Conservation (phyloP, 2,888 invertebrate genomes). For the Chaetoderma sp. region DNA sequence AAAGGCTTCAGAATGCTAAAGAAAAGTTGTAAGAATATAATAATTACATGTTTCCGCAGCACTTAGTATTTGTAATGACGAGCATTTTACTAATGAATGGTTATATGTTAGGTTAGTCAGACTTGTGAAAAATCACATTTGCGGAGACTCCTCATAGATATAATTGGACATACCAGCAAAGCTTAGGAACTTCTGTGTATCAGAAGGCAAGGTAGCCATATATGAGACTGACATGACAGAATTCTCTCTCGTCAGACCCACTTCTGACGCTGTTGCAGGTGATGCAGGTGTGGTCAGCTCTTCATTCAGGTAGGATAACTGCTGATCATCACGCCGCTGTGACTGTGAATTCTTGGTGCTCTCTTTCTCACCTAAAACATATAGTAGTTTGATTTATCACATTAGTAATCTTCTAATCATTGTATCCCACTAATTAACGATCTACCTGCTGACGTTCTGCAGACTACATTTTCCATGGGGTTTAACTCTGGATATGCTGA, state of each 20-base stretch:
- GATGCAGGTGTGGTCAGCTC: constrained; percentile 61
- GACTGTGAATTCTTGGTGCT: constrained; percentile 40
- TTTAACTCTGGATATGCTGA: too few relatives aligned
- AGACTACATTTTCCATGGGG: too few relatives aligned
- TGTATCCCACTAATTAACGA: too few relatives aligned
- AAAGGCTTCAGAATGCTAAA: too few relatives aligned
- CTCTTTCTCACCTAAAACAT: constrained; percentile 57
- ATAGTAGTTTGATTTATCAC: neutral
- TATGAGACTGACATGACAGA: constrained; percentile 52
- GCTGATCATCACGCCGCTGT: constrained; percentile 71
- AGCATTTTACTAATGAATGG: too few relatives aligned
- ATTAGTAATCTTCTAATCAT: neutral
- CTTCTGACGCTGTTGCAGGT: constrained; percentile 31
- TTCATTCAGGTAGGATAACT: constrained; percentile 70
- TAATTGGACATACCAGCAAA: constrained; percentile 76
- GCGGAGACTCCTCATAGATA: too few relatives aligned
- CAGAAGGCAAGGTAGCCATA: constrained; percentile 71
- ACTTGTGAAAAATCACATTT: too few relatives aligned
- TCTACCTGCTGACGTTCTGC: too few relatives aligned
- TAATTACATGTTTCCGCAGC: too few relatives aligned
- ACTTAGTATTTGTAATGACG: too few relatives aligned
- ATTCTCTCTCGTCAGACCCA: constrained; percentile 49
- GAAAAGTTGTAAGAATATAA: too few relatives aligned
- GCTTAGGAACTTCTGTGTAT: constrained; percentile 83
- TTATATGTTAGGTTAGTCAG: too few relatives aligned